These are phyloP conservation scores for Stenurella melanura DNA, from an alignment of 2,888 invertebrate genomes.

Conservation along the genomic window DNA sequence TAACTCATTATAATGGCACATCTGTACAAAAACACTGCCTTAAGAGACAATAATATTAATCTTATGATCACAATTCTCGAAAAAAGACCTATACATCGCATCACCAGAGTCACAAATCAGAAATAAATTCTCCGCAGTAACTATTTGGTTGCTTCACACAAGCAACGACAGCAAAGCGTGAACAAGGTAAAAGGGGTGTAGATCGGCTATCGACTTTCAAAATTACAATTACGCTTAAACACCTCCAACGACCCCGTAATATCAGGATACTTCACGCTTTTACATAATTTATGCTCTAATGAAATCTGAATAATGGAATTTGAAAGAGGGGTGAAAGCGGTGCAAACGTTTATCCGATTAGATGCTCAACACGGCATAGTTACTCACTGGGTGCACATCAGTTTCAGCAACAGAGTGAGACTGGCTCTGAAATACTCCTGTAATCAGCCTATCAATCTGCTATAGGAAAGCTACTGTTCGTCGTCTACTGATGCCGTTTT, in stretches of 20 bases:
- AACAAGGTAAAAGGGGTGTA: background rate
- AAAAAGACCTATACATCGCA: no score
- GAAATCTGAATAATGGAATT: slow-evolving; percentile 41
- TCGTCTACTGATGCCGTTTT: slow-evolving; percentile 11
- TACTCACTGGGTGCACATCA: slow-evolving; percentile 22
- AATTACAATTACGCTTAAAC: slow-evolving; percentile 32
- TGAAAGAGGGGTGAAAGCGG: slow-evolving; percentile 10
- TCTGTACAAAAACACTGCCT: no score
- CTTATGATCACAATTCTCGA: no score
- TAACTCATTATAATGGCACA: no score
- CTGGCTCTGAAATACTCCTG: slow-evolving; percentile 26
- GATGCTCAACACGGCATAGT: slow-evolving; percentile 33
- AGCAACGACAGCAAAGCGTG: background rate
- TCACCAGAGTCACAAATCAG: no score
- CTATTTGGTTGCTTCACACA: background rate
- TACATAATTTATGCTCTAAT: slow-evolving; percentile 39
- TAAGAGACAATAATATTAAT: no score
- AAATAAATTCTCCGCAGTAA: no score
- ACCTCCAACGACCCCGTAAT: slow-evolving; percentile 32
- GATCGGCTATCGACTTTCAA: slow-evolving; percentile 14
- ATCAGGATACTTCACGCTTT: slow-evolving; percentile 32
- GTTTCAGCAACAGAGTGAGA: slow-evolving; percentile 23
- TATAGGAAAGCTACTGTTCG: slow-evolving; percentile 18
- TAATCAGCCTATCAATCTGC: slow-evolving; percentile 33
- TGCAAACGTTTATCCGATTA: slow-evolving; percentile 36